These are phyloP conservation scores for Phyllotis vaccarum DNA, from an alignment of 2,797 vertebrate species.

Conservation along the genomic window DNA sequence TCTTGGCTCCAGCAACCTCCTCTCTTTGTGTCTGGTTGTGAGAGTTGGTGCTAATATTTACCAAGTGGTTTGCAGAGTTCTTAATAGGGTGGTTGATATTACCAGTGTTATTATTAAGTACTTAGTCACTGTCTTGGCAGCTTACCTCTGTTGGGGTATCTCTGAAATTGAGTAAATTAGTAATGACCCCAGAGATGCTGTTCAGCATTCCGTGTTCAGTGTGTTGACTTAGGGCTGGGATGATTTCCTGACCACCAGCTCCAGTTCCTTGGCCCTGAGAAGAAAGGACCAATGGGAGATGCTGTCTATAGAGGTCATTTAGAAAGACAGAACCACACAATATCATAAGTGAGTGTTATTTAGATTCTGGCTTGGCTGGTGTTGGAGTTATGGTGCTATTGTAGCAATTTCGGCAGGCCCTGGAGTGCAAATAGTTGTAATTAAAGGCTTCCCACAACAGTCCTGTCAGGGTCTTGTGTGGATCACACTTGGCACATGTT, in stretches of 20 bases:
- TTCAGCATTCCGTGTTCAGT: neutral
- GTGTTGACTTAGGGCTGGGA: neutral
- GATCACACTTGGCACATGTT: conserved; percentile 88
- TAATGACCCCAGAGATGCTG: conserved; percentile 40
- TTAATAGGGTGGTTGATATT: neutral
- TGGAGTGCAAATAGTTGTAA: conserved; percentile 86
- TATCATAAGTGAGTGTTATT: conserved; percentile 57
- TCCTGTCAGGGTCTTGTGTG: conserved; percentile 88
- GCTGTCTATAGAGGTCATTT: conserved; percentile 52
- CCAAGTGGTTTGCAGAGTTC: neutral
- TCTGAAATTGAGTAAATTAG: conserved; percentile 6
- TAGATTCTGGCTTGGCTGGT: conserved; percentile 76
- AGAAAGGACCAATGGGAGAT: neutral
- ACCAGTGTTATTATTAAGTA: conserved; percentile 48
- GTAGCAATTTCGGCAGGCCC: conserved; percentile 74
- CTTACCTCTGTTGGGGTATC: neutral
- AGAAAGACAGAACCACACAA: conserved; percentile 53
- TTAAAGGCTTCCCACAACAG: conserved; percentile 89
- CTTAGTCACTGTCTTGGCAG: conserved; percentile 12
- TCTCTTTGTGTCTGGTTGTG: neutral
- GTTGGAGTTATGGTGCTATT: conserved; percentile 64
- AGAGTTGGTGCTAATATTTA: neutral
- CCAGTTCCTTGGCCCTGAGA: neutral
- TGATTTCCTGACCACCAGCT: neutral
- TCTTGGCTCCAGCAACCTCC: neutral